A percentile compares a stretch with the other conserved stretches of the same genome.
Evolutionary conservation across 2,797 vertebrate genomes (phyloP).

Genomic region (Lacerta bilineata): DNA sequence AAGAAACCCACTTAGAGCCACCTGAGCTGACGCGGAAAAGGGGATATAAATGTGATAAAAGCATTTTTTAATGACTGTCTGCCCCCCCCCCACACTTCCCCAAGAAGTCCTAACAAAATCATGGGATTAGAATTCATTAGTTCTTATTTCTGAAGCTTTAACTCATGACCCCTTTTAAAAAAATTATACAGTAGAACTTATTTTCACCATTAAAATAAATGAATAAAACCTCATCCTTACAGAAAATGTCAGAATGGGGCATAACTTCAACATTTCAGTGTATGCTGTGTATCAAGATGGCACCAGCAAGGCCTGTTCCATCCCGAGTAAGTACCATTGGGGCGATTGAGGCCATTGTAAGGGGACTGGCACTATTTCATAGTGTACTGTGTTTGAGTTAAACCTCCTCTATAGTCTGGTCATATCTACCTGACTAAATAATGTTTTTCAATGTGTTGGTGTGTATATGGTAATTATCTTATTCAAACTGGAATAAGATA

Average conservation of each 20-base stretch:
- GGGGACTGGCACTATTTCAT: neutral
- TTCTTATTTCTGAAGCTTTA: neutral
- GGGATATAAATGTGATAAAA: neutral
- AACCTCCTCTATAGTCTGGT: neutral
- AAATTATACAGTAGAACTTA: fast-evolving
- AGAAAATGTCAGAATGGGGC: constrained; percentile 18
- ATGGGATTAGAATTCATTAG: neutral
- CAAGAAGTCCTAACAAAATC: neutral
- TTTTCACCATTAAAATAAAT: neutral
- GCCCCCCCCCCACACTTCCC: too few species aligned
- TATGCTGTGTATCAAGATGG: constrained; percentile 81
- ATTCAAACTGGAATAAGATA: neutral
- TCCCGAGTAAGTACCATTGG: constrained; percentile 70
- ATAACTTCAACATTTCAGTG: constrained; percentile 71
- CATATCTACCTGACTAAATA: neutral
- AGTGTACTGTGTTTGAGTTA: neutral
- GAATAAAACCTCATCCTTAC: neutral
- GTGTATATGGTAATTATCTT: neutral
- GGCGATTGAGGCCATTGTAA: neutral
- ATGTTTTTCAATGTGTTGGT: neutral
- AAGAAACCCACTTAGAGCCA: neutral
- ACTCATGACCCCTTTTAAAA: fast-evolving
- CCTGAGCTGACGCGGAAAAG: neutral
- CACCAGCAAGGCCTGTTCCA: constrained; percentile 73
- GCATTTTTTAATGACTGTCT: neutral